Evolutionary conservation across 2,888 invertebrate species (phyloP), one percentile per base, ranked within the genome.

Genomic region (Netelia virgata): DNA sequence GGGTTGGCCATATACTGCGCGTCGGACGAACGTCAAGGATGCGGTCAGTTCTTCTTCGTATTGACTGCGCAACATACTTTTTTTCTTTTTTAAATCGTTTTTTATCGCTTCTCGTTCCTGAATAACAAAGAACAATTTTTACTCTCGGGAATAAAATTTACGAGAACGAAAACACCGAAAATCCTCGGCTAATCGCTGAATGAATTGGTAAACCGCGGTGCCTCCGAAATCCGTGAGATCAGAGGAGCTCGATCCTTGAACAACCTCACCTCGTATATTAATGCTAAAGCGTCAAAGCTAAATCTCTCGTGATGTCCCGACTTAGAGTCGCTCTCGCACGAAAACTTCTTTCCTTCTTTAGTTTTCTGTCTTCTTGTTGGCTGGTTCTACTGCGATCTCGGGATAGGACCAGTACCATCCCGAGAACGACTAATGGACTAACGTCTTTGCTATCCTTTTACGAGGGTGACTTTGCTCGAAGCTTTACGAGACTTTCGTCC

Each of bases 401-500:
- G 36, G n/a, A 47, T 63, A 68, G 53, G 61, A 50, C 47, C 23
- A 74, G 53, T 18, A 53, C 57, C 47, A 73, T 28, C 28, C 36
- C 69, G 68, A 16, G 63, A n/a, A 23, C 68, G 64, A 66, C 79
- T 83, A 74, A 76, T 80, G 76, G 66, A 79, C 70, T 47, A 69
- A 79, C 57, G 55, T 79, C 68, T 61, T 78, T 59, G 50, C 64
- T 68, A 10, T 36, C 72, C 50, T 64, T 79, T 79, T 69, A 59
- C 80, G 72, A 80, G 76, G 66, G 66, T 66, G 59, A 72, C 64
- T 80, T 76, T 80, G 47, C 47, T 63, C 83, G 53, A 80, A 72
- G 69, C 69, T 75, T 64, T 57, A 68, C 47, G 66, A 77, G 68
- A 68, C 36, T 80, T 74, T 80, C 55, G 43, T 72, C 50, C 70